Base-by-base conservation (phyloP, 2,113 vertebrate species). In the Microtus richardsoni region DNA sequence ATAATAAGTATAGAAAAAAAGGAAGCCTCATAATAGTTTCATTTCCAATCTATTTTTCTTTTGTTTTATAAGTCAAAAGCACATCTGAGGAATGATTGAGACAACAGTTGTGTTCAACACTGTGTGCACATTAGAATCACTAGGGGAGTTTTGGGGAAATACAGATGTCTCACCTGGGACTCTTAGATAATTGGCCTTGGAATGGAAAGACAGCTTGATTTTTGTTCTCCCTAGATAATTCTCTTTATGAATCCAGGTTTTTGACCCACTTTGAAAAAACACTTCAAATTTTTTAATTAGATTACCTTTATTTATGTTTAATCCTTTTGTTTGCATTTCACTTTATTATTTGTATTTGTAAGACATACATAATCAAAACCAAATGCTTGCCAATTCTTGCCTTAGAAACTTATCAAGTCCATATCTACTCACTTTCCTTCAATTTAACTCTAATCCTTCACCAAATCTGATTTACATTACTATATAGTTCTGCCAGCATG, bases 11-110 rank as follows among this genome's bases (percentile, higher is more conserved):
- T 1, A 80, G 3, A 0, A 74, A 66, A 64, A n/a, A 60, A 60
- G 24, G 26, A 78, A 3, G 64, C 91, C 68, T 87, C 94, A 78
- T 87, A 41, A 0, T 62, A 66, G 91, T 92, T 93, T 86, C 16
- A 84, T 58, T 91, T 49, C 12, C 41, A 4, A 78, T 49, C 70
- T 89, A 33, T 33, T 86, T 47, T 95, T 93, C 22, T 82, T 73
- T 70, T 88, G 36, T 95, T 97, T 94, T 64, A 13, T 88, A 93
- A 87, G 68, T 96, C 26, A 94, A 94, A 91, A 87, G 0, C 22
- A 89, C 95, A 97, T 97, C 87, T 96, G 95, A 94, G 60, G 89
- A 96, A 66, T 75, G 36, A 91, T 80, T 94, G 84, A 86, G 64
- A 66, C 5, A 49, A 58, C 54, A 95, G 24, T 89, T 49, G 9